Evolutionary conservation across 1,140 invertebrate genomes (phyloP).

Genomic region (Brachionus calyciflorus): DNA sequence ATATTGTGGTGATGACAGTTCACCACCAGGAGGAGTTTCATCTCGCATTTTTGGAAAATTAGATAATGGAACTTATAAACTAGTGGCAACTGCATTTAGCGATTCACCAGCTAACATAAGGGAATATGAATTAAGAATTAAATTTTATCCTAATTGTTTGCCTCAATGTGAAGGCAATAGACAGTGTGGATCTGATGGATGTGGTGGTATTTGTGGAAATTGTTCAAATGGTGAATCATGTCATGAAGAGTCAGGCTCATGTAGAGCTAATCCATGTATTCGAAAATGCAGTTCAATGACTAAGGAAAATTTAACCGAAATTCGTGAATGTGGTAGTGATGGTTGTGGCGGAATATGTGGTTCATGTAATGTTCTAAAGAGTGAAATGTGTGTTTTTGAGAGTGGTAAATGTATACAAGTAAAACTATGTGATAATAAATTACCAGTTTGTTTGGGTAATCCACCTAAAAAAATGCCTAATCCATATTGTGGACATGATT

Average conservation of each 20-base stretch:
- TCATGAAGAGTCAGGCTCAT: neutral
- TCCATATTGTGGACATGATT: neutral
- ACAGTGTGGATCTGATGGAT: neutral
- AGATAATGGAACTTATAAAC: neutral
- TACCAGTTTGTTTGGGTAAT: neutral
- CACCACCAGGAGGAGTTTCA: neutral
- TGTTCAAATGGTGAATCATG: neutral
- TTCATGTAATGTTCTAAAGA: neutral
- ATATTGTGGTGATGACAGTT: neutral
- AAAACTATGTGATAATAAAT: neutral
- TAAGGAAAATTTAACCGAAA: neutral
- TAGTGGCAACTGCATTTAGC: neutral
- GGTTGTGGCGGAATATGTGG: neutral
- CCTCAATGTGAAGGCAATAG: constrained; percentile 11
- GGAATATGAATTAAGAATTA: neutral
- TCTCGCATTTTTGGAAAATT: neutral
- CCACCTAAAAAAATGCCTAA: neutral
- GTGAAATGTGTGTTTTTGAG: neutral
- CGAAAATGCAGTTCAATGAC: neutral
- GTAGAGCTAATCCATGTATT: neutral
- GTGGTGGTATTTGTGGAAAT: neutral
- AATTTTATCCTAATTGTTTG: constrained; percentile 19
- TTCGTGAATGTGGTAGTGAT: neutral
- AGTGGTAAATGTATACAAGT: neutral
- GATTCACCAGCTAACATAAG: neutral